phyloP scores from a whole-genome alignment of 2,888 invertebrate species.

The Oegoconia quadripuncta region DNA sequence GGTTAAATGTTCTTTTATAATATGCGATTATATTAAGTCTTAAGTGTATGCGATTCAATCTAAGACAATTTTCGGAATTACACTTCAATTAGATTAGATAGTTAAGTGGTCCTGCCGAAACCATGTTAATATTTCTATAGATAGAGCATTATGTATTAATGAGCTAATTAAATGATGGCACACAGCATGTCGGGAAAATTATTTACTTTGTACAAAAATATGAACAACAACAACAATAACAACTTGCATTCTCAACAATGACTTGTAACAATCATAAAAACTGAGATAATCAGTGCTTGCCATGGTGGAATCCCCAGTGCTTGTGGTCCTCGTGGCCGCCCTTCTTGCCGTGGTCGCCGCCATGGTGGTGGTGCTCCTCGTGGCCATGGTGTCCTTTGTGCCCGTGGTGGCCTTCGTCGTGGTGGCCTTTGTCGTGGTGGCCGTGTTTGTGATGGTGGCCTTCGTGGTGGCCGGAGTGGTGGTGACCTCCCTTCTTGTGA shows the following conservation, averaged over 20 bases:
- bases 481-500: slow-evolving; percentile 89
- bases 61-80: too few relatives aligned
- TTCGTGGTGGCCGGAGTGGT: slow-evolving; percentile 87
- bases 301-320: slow-evolving; percentile 83
- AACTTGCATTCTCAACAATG: slow-evolving; percentile 51
- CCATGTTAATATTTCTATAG: too few relatives aligned
- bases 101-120: too few relatives aligned
- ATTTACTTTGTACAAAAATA: slow-evolving; percentile 56
- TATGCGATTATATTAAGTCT: too few relatives aligned
- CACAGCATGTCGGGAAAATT: slow-evolving; percentile 1
- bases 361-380: slow-evolving; percentile 85
- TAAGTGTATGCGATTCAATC: too few relatives aligned
- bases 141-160: background rate
- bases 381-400: slow-evolving; percentile 89
- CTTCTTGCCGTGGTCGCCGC: slow-evolving; percentile 88
- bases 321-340: slow-evolving; percentile 86
- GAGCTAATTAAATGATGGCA: background rate
- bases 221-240: slow-evolving; percentile 53
- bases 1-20: too few relatives aligned
- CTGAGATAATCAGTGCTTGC: slow-evolving; percentile 57
- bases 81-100: too few relatives aligned
- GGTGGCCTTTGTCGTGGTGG: slow-evolving; percentile 88
- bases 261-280: slow-evolving; percentile 27
- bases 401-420: slow-evolving; percentile 88
- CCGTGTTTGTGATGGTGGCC: slow-evolving; percentile 89